Conservation (phyloP, 2,888 invertebrate species). For the Drosophila sordidapex region DNA sequence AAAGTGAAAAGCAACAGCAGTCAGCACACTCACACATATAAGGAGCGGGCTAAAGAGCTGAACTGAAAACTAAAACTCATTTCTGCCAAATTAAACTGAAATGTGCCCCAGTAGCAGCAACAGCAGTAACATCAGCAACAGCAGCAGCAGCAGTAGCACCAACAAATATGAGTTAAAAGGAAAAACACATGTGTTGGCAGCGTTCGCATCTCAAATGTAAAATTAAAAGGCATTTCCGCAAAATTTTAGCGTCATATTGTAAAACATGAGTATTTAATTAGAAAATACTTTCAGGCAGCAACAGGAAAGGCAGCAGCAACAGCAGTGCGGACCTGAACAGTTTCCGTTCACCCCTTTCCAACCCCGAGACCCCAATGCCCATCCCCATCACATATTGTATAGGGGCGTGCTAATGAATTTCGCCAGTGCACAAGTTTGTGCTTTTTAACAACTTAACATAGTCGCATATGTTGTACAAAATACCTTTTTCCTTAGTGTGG, state of each 20-base stretch:
- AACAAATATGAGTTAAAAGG: conserved; percentile 55
- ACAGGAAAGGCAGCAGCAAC: conserved; percentile 12
- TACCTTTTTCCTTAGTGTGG: conserved; percentile 72
- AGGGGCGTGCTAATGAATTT: conserved; percentile 71
- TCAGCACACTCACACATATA: conserved; percentile 23
- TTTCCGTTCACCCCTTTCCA: conserved; percentile 32
- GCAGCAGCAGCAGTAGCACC: conserved; percentile 12
- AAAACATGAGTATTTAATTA: conserved; percentile 83
- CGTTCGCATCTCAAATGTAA: conserved; percentile 69
- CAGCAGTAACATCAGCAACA: conserved; percentile 16
- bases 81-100: conserved; percentile 81
- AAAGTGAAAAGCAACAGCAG: conserved; percentile 33
- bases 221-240: conserved; percentile 82
- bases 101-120: conserved; percentile 57
- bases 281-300: conserved; percentile 73
- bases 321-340: conserved; percentile 38
- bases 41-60: conserved; percentile 45
- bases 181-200: conserved; percentile 39
- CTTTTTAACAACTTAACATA: conserved; percentile 77
- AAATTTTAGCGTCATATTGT: conserved; percentile 82
- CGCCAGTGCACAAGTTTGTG: conserved; percentile 54
- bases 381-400: conserved; percentile 3
- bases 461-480: conserved; percentile 71
- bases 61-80: conserved; percentile 80
- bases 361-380: neutral